Evolutionary conservation across 2,888 invertebrate genomes (phyloP).

Genomic region (Colostygia pectinataria): DNA sequence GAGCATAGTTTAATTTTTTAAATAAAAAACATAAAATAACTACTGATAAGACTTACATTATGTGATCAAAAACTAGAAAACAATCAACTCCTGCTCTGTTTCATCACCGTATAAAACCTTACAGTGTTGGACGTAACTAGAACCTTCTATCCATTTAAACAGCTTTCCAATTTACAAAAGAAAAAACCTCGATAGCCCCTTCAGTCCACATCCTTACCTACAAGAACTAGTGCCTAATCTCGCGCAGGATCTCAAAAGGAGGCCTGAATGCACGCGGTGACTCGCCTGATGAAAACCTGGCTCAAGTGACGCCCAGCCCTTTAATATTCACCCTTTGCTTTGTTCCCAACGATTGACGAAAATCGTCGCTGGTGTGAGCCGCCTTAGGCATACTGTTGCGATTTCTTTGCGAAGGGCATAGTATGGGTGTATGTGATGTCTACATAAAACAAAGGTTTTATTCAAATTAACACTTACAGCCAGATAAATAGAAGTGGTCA

Average conservation of each 20-base stretch:
- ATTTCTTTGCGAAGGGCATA: conserved; percentile 50
- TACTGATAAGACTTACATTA: too few relatives aligned
- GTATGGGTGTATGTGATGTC: neutral
- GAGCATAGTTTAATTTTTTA: too few relatives aligned
- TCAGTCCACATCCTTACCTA: conserved; percentile 46
- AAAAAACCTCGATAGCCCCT: conserved; percentile 42
- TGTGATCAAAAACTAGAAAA: too few relatives aligned
- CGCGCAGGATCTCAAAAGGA: conserved; percentile 78
- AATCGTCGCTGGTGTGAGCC: conserved; percentile 56
- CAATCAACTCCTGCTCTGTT: too few relatives aligned
- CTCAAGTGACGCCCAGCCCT: conserved; percentile 70
- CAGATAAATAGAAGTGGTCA: too few relatives aligned
- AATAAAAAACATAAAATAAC: too few relatives aligned
- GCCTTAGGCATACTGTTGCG: conserved; percentile 46
- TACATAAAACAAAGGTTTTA: too few relatives aligned
- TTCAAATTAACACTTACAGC: too few relatives aligned
- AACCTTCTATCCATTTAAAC: neutral
- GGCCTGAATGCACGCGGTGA: conserved; percentile 72
- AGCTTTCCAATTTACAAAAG: conserved; percentile 7
- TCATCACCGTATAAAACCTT: too few relatives aligned
- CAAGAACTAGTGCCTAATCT: conserved; percentile 80
- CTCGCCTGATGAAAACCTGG: conserved; percentile 76
- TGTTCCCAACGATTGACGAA: conserved; percentile 78
- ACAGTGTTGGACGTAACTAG: too few relatives aligned
- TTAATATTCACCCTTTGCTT: conserved; percentile 77